phyloP scores from a whole-genome alignment of 2,113 vertebrate genomes.

The Dipodomys ordii region DNA sequence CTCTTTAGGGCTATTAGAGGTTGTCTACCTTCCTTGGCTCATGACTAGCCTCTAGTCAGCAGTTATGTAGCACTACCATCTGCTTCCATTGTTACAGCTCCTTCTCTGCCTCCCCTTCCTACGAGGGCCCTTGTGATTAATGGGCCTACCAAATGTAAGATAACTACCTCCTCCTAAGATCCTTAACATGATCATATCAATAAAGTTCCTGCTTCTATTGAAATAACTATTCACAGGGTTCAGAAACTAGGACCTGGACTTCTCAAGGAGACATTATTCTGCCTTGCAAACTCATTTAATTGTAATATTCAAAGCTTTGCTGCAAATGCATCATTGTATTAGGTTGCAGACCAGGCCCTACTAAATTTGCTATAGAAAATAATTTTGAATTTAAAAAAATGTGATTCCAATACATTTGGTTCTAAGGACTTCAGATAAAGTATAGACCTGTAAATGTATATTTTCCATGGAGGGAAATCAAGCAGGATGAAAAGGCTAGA shows the following conservation, averaged over 20 bases:
- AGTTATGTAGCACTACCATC: background rate
- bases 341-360: background rate
- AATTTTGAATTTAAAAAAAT: slow-evolving; percentile 17
- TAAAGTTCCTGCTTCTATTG: background rate
- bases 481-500: background rate
- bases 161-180: background rate
- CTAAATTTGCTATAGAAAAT: background rate
- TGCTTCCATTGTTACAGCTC: background rate
- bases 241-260: background rate
- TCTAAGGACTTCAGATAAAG: slow-evolving; percentile 12
- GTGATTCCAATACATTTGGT: background rate
- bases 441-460: background rate
- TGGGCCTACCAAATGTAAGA: background rate
- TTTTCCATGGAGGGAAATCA: slow-evolving; percentile 35
- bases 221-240: background rate
- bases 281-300: background rate
- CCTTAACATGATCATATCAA: background rate
- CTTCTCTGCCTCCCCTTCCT: background rate
- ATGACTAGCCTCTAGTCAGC: background rate
- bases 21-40: background rate
- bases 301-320: background rate
- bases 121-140: background rate
- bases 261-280: background rate
- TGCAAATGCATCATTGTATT: background rate
- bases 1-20: background rate